Conservation (phyloP, 2,113 vertebrate genomes). For the Rattus rattus region DNA sequence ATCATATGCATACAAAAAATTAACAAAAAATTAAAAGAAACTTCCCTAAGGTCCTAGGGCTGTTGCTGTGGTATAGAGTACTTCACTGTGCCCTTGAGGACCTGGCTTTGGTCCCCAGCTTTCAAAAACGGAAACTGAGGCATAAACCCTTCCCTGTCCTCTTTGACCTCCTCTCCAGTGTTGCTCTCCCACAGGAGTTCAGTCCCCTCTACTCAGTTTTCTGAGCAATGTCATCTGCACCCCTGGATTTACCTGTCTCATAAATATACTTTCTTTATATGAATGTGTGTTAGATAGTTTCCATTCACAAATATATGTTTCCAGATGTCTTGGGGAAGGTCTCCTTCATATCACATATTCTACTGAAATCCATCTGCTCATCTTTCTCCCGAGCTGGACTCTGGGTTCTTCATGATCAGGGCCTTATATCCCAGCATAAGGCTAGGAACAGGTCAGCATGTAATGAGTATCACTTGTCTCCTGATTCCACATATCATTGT, state of each 20-base stretch:
- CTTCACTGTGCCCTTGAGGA: background rate
- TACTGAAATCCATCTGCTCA: background rate
- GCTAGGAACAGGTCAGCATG: background rate
- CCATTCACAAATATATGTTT: background rate
- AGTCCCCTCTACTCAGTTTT: background rate
- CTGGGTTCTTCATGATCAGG: background rate
- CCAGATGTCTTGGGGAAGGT: background rate
- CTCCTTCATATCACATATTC: background rate
- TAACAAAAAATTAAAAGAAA: background rate
- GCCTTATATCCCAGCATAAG: background rate
- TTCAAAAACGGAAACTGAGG: background rate
- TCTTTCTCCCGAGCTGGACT: background rate
- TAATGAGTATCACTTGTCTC: background rate
- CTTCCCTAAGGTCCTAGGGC: too few species aligned
- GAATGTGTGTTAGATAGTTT: background rate
- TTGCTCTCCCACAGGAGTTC: background rate
- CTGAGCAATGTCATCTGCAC: background rate
- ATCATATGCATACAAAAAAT: background rate
- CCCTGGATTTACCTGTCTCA: background rate
- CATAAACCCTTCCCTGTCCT: background rate
- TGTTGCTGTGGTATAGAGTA: too few species aligned
- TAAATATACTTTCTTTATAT: background rate
- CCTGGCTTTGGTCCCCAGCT: background rate
- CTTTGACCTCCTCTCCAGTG: background rate
- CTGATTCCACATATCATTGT: too few species aligned